Evolutionary conservation across 1,140 invertebrate species (phyloP).

Genomic region (Neuroterus valhalla): DNA sequence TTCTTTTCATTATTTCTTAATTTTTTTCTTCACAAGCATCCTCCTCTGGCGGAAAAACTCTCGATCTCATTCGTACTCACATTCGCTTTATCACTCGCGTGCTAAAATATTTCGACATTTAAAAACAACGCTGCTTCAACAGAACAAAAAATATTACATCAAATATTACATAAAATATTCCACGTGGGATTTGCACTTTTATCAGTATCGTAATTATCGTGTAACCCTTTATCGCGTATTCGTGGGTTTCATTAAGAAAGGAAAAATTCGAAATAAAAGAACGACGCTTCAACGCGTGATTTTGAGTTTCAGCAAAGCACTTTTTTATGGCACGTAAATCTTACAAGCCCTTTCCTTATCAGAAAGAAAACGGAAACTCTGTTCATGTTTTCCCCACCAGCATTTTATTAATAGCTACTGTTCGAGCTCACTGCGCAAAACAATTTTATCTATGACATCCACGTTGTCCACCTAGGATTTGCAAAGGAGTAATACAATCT

Average conservation of each 20-base stretch:
- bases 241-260: background rate
- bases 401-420: conserved; percentile 26
- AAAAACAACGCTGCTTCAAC: conserved; percentile 36
- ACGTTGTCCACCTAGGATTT: background rate
- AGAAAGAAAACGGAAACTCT: conserved; percentile 36
- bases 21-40: conserved; percentile 29
- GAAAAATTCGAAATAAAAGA: background rate
- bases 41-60: conserved; percentile 15
- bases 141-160: conserved; percentile 45
- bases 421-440: conserved; percentile 25
- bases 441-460: conserved; percentile 3
- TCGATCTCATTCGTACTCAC: conserved; percentile 27
- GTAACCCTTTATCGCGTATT: background rate
- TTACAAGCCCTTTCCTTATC: conserved; percentile 43
- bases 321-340: conserved; percentile 61
- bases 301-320: conserved; percentile 56
- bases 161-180: conserved; percentile 54
- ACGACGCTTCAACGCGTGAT: conserved; percentile 41
- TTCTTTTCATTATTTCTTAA: conserved; percentile 41
- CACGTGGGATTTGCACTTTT: conserved; percentile 59
- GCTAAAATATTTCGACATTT: conserved; percentile 47
- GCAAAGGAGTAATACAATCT: conserved; percentile 21
- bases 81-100: conserved; percentile 29
- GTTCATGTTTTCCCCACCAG: background rate
- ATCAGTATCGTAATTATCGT: conserved; percentile 33